Conservation (phyloP, 2,797 vertebrate genomes). For the Sphaeramia orbicularis region DNA sequence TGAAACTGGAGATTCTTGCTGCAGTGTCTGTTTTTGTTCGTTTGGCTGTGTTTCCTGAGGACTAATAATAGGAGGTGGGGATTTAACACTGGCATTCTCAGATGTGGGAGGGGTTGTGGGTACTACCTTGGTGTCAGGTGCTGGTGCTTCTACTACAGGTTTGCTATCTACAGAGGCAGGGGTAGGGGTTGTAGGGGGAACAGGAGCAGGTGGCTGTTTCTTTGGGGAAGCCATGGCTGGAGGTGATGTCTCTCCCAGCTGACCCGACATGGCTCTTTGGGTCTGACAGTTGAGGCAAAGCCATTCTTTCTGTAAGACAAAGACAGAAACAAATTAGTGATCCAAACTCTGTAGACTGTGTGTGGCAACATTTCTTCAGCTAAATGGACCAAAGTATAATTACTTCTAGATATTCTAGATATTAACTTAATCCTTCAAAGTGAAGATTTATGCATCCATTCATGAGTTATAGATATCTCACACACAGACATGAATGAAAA, state of each 20-base stretch:
- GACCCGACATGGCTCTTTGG: slow-evolving; percentile 92
- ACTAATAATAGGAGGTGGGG: slow-evolving; percentile 30
- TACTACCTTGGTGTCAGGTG: slow-evolving; percentile 73
- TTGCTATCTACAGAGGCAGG: slow-evolving; percentile 75
- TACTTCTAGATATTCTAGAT: too few species aligned
- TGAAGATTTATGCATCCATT: too few species aligned
- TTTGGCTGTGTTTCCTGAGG: slow-evolving; percentile 55
- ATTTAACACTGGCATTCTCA: slow-evolving; percentile 35
- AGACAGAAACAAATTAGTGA: slow-evolving; percentile 22
- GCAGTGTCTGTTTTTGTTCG: slow-evolving; percentile 37
- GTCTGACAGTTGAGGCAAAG: slow-evolving; percentile 98
- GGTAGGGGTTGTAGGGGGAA: slow-evolving; percentile 57
- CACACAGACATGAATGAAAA: too few species aligned
- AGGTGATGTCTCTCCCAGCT: slow-evolving; percentile 88
- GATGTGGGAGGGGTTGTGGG: slow-evolving; percentile 44
- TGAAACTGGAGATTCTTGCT: slow-evolving; percentile 31
- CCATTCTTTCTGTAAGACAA: slow-evolving; percentile 95
- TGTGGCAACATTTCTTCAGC: too few species aligned
- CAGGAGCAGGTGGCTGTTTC: slow-evolving; percentile 76
- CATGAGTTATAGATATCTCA: too few species aligned
- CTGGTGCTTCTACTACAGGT: slow-evolving; percentile 78
- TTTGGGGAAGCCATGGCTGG: slow-evolving; percentile 70
- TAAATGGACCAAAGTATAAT: too few species aligned
- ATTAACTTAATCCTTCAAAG: too few species aligned
- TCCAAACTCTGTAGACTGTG: too few species aligned